Evolutionary conservation across 1,140 invertebrate genomes (phyloP), one percentile per base, ranked within the genome.

Genomic region (Vollenhovia emeryi): DNA sequence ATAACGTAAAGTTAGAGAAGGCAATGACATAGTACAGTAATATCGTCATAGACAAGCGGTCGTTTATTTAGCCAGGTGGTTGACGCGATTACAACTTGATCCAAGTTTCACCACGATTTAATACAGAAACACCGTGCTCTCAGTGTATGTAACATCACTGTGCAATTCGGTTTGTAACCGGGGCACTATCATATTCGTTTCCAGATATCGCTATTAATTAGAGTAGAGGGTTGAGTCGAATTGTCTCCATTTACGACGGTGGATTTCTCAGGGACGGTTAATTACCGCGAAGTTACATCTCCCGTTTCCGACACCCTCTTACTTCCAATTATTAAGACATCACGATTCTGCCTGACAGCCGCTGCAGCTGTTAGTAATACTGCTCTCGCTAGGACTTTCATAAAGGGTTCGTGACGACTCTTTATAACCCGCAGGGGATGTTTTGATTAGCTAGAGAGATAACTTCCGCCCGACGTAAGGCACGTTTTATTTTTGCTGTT

Each of bases 171-270:
- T 78, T 60, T 68, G 50, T 52, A 60, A 48, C 24, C 8, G 52
- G 60, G 59, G 18, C 6, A 50, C 18, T n/a, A 64, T 76, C 27
- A 52, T 15, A 45, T 66, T 80, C 66, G 36, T 71, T 59, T 40
- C 76, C 76, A 33, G 64, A 64, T 86, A 88, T 88, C 73, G 45
- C 71, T 89, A 89, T 88, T 88, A 89, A 88, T 89, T 89, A 89
- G 84, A 83, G 50, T 43, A n/a, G 43, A 55, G 33, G 59, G 50
- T 74, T 86, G 71, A 86, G 87, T 62, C 71, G 52, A 86, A 86
- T 84, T 84, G 84, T 89, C 87, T 83, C 71, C 78, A 68, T 73
- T 69, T 78, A 73, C 76, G 52, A 86, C 45, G n/a, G 78, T 68
- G 66, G 66, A 27, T 84, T 78, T 83, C 79, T 36, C 84, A 71